Evolutionary conservation across 2,888 invertebrate genomes (phyloP).

Genomic region (Strigamia maritima): DNA sequence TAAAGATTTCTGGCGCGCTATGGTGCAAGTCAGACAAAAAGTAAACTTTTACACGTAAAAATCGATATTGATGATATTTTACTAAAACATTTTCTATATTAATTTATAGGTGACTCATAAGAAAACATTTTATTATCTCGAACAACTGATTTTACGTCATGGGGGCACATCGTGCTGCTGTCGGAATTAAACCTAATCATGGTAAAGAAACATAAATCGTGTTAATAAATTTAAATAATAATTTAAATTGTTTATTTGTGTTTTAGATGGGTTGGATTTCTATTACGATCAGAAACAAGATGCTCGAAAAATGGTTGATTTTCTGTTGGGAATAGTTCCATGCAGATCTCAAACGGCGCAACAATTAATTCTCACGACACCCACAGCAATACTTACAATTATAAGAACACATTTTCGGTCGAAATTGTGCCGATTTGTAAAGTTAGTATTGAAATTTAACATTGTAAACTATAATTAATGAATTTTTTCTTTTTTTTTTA

Average conservation of each 20-base stretch:
- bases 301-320: constrained; percentile 94
- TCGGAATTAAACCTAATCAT: constrained; percentile 81
- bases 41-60: constrained; percentile 44
- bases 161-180: constrained; percentile 83
- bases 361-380: constrained; percentile 96
- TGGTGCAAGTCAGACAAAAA: constrained; percentile 60
- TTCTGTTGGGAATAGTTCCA: constrained; percentile 81
- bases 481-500: constrained; percentile 31
- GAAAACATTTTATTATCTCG: constrained; percentile 95
- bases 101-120: constrained; percentile 76
- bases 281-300: constrained; percentile 83
- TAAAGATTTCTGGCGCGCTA: constrained; percentile 94
- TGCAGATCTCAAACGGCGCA: constrained; percentile 85
- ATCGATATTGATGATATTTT: constrained; percentile 52
- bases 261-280: constrained; percentile 88
- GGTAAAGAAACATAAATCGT: constrained; percentile 60
- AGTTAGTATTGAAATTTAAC: constrained; percentile 56
- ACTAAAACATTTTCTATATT: not conserved
- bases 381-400: constrained; percentile 93
- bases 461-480: not conserved
- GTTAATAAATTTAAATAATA: not conserved
- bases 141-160: constrained; percentile 94
- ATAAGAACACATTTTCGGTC: constrained; percentile 85
- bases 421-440: constrained; percentile 96
- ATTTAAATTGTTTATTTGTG: not conserved